Base-by-base conservation (phyloP, 2,113 vertebrate species). In the Ahaetulla prasina region DNA sequence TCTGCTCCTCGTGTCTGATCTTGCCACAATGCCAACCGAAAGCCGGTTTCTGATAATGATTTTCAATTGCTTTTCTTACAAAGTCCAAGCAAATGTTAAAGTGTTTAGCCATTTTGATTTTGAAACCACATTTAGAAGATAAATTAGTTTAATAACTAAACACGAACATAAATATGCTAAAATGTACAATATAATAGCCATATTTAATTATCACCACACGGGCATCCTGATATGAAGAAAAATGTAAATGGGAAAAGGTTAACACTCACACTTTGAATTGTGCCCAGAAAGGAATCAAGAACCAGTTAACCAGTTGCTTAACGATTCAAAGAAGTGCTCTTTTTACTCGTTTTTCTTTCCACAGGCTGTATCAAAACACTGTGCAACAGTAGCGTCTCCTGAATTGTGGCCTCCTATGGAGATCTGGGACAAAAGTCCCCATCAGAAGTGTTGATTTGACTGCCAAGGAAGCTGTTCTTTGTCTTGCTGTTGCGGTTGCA, bases 381-480 rank as follows among this genome's bases (percentile, higher is more conserved):
- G 84, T 94, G 45, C 6, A 85, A 87, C 9, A 0, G 92, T 94
- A 92, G 90, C 5, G 68, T 6, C 9, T 92, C 52, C 85, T 45
- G 43, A 93, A 60, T 4, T 55, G 22, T 12, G 92, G 91, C 85
- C 55, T 23, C 86, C 16, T 25, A 50, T 35, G 30, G 7, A 68
- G 27, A 3, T 68, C 8, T 63, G 14, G 16, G 18, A 30, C 57
- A 89, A 80, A 85, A 80, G 20, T 89, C 25, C 27, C 54, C 89
- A 25, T 90, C 30, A 74, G 52, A 91, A 94, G 88, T 8, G 1
- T 16, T 94, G 30, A 9, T 9, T 94, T 53, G 45, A 93, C 43
- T 52, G 23, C 54, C 87, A 60, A 90, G 86, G 35, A 94, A 63
- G 39, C 47, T 74, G 94, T 87, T 30, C 87, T 22, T 92, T 87